Conservation (phyloP, 2,113 vertebrate genomes). For the Centropus bengalensis region DNA sequence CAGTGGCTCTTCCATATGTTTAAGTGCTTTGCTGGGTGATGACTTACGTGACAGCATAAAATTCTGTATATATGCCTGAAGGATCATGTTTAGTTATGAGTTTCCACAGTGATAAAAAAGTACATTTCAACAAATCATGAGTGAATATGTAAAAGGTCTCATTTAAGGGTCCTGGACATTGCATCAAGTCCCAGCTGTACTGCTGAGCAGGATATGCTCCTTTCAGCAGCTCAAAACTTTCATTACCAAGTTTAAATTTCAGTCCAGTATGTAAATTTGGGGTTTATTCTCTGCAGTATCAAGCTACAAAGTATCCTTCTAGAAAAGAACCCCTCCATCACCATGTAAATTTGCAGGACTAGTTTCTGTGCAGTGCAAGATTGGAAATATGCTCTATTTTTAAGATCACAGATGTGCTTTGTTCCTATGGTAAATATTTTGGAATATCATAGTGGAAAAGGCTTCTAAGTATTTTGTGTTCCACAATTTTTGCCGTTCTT, state of each 20-base stretch:
- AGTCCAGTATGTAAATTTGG: neutral
- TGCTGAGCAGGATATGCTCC: neutral
- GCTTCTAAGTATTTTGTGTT: slow-evolving; percentile 54
- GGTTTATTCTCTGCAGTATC: neutral
- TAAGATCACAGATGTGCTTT: slow-evolving; percentile 73
- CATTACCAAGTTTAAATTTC: neutral
- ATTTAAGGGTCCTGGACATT: neutral
- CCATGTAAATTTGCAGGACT: neutral
- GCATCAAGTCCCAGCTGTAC: neutral
- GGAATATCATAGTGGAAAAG: slow-evolving; percentile 67
- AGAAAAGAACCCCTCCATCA: neutral
- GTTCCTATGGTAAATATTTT: slow-evolving; percentile 71
- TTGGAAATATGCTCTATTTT: neutral
- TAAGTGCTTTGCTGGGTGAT: slow-evolving; percentile 12
- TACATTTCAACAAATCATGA: neutral
- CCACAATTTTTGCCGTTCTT: slow-evolving; percentile 46
- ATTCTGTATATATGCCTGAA: neutral
- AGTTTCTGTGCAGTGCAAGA: neutral
- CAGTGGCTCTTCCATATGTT: neutral
- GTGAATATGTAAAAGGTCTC: neutral
- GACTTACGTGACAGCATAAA: neutral
- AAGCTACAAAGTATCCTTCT: neutral
- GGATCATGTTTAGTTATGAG: slow-evolving; percentile 1
- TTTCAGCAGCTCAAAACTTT: neutral
- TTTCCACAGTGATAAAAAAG: slow-evolving; percentile 29